phyloP scores from a whole-genome alignment of 2,888 invertebrate genomes.

The Germaria angustata region DNA sequence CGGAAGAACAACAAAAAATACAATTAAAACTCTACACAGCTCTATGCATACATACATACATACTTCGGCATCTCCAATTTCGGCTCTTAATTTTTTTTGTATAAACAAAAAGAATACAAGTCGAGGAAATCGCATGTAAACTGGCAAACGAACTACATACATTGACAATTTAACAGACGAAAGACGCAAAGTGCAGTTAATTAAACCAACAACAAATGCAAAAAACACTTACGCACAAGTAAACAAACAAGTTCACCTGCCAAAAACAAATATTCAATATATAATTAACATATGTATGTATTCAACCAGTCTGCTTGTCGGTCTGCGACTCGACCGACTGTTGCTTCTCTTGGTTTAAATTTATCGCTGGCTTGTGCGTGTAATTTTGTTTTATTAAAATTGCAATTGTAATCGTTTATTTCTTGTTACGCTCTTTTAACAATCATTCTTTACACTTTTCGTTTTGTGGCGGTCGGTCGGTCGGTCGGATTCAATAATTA shows the following conservation, averaged over 20 bases:
- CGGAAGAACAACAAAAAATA: constrained; percentile 5
- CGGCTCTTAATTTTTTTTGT: not conserved
- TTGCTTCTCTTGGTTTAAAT: constrained; percentile 44
- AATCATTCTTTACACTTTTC: constrained; percentile 16
- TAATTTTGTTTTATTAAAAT: not conserved
- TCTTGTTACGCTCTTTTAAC: not conserved
- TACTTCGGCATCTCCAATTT: not conserved
- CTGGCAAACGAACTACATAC: constrained; percentile 28
- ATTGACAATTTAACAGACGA: not conserved
- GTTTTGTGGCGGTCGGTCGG: not conserved
- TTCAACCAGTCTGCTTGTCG: not conserved
- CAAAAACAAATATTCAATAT: constrained; percentile 21
- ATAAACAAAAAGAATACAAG: not conserved
- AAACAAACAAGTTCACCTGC: constrained; percentile 21
- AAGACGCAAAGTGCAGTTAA: constrained; percentile 47
- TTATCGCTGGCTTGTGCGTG: constrained; percentile 16
- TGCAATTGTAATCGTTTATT: not conserved
- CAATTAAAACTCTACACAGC: not conserved
- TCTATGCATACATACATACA: too few relatives aligned
- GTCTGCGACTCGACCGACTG: constrained; percentile 26
- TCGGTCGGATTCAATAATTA: not conserved
- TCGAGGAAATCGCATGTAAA: constrained; percentile 36
- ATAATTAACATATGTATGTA: not conserved
- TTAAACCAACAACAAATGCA: constrained; percentile 13
- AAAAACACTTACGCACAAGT: not conserved